phyloP scores from a whole-genome alignment of 2,113 vertebrate genomes.

The Vombatus ursinus region DNA sequence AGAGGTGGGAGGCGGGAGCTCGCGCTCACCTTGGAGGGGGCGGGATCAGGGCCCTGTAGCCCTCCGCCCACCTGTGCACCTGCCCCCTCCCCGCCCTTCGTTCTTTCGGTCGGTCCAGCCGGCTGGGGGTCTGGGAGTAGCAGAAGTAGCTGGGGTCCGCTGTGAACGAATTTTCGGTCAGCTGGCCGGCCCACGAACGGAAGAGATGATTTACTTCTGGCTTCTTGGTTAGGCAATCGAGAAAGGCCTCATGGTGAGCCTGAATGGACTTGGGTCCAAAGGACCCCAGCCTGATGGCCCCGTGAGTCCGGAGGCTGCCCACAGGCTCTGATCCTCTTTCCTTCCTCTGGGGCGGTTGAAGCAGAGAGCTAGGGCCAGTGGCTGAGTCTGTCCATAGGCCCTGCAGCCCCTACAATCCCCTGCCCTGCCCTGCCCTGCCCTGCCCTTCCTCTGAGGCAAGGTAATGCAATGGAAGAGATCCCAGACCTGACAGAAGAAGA shows the following conservation, averaged over 20 bases:
- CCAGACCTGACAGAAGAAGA: neutral
- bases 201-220: too few species aligned
- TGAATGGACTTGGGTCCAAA: too few species aligned
- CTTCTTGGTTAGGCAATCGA: too few species aligned
- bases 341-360: neutral
- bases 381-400: neutral
- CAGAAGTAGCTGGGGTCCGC: accelerated
- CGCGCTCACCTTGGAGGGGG: neutral
- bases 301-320: too few species aligned
- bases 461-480: neutral
- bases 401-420: neutral
- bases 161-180: neutral
- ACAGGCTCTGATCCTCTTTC: too few species aligned
- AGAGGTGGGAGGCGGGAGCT: neutral
- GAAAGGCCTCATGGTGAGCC: too few species aligned
- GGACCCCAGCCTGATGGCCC: too few species aligned
- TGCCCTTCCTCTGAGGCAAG: too few species aligned
- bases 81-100: neutral
- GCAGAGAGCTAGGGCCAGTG: accelerated
- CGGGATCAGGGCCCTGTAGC: too few species aligned
- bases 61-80: neutral
- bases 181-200: neutral
- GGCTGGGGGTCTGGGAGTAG: neutral
- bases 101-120: too few species aligned
- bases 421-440: neutral